Evolutionary conservation across 2,113 vertebrate genomes (phyloP), one percentile per base, ranked within the genome.

Genomic region (Eudyptes chrysolophus): DNA sequence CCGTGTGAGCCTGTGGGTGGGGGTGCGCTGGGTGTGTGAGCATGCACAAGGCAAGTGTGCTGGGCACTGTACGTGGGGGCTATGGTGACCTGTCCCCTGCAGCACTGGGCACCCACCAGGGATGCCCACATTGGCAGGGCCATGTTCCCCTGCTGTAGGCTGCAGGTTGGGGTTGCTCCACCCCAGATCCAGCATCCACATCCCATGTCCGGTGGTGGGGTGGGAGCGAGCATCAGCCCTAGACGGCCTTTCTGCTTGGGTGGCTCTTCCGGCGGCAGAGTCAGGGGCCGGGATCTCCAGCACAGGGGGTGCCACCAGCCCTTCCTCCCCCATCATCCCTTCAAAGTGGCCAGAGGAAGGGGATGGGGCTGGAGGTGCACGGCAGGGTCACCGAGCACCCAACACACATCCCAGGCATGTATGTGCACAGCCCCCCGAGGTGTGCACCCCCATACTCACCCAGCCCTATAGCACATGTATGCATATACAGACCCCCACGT

Each of bases 401-500:
- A 24, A 0, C 16, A 4, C 13, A 16, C 16, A 25, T 72, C 32
- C 16, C 32, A 78, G 54, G 29, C 4, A 2, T 7, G 11, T 15
- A 2, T 7, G 11, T 13, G 18, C n/a, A 25, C 19, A 84, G 48
- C 18, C 9, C 16, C 13, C 9, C 0, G 0, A 2, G 10, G 10
- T 34, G 29, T 69, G 65, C 49, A 21, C 13, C 44, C 42, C n/a
- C 6, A 1, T 57, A 20, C 7, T 61, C n/a, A 60, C 32, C 16
- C 16, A 52, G 19, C 49, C 30, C 51, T 40, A 5, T 8, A 75
- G 25, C 12, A 7, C 10, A 5, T 32, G 27, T 46, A 38, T 81
- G 18, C 1, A 0, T 20, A 32, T 22, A 19, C 36, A 70, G 65
- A 54, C 7, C n/a, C 24, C 4, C 0, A 1, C 0, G 3, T 61